A percentile compares a stretch with the other conserved stretches of the same genome.
These are phyloP conservation scores for Ecdyonurus torrentis DNA, from an alignment of 2,888 invertebrate species.

Conservation along the genomic window DNA sequence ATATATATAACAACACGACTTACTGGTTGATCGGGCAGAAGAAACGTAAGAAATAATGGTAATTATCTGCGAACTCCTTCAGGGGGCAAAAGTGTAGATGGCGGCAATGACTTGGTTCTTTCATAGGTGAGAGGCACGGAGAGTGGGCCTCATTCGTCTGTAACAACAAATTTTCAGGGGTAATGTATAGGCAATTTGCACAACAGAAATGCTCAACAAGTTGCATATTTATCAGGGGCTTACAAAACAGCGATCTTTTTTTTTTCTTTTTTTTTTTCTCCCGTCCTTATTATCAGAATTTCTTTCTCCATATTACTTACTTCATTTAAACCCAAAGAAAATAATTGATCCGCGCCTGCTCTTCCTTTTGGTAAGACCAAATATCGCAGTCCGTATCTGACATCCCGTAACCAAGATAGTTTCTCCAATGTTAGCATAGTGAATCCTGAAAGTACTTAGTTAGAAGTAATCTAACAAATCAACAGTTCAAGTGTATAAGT, in stretches of 20 bases:
- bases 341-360: not conserved
- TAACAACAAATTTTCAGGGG: too few species aligned
- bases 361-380: slow-evolving; percentile 6
- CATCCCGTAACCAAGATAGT: slow-evolving; percentile 7
- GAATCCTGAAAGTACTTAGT: not conserved
- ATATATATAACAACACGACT: not conserved
- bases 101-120: slow-evolving; percentile 7
- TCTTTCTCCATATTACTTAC: not conserved
- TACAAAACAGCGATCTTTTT: not conserved
- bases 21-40: slow-evolving; percentile 7
- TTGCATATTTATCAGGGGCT: not conserved
- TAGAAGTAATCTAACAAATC: not conserved
- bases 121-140: slow-evolving; percentile 4
- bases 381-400: not conserved
- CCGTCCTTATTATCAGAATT: too few species aligned
- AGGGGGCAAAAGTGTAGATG: slow-evolving; percentile 5
- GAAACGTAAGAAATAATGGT: slow-evolving; percentile 2
- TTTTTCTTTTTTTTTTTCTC: not conserved
- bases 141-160: not conserved
- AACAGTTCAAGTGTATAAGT: not conserved
- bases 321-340: slow-evolving; percentile 3
- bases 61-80: slow-evolving; percentile 3
- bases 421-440: not conserved
- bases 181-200: not conserved
- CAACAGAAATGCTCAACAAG: not conserved